Conservation (phyloP, 2,888 invertebrate genomes). For the Drosophila peninsularis region DNA sequence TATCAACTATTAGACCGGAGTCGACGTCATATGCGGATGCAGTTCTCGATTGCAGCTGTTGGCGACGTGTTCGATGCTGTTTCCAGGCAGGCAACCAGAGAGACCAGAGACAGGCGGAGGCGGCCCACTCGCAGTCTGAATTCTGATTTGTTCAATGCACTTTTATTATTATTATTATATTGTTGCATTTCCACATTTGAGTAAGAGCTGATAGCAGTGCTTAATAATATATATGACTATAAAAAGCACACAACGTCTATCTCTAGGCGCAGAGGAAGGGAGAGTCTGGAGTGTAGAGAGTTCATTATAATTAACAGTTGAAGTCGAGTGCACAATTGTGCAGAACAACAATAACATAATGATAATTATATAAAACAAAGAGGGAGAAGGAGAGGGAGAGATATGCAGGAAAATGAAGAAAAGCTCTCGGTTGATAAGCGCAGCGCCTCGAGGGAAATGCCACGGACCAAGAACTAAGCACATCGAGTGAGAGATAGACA, state of each 20-base stretch:
- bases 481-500: conserved; percentile 17
- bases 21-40: conserved; percentile 55
- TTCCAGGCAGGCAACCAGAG: conserved; percentile 38
- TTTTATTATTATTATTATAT: conserved; percentile 38
- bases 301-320: conserved; percentile 39
- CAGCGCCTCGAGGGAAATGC: conserved; percentile 28
- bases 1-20: conserved; percentile 9
- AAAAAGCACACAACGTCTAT: conserved; percentile 30
- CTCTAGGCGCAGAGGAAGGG: background rate
- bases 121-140: background rate
- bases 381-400: background rate
- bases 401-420: conserved; percentile 9
- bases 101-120: background rate
- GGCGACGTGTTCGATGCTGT: conserved; percentile 40
- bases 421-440: conserved; percentile 29
- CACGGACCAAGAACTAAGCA: conserved; percentile 19
- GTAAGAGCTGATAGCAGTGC: conserved; percentile 52
- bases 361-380: conserved; percentile 28
- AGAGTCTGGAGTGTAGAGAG: conserved; percentile 11
- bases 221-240: conserved; percentile 38
- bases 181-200: conserved; percentile 53
- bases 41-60: conserved; percentile 42
- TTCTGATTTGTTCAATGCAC: conserved; percentile 46
- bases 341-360: conserved; percentile 25
- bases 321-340: conserved; percentile 48